Conservation (phyloP, 2,113 vertebrate species). For the Carassius auratus region DNA sequence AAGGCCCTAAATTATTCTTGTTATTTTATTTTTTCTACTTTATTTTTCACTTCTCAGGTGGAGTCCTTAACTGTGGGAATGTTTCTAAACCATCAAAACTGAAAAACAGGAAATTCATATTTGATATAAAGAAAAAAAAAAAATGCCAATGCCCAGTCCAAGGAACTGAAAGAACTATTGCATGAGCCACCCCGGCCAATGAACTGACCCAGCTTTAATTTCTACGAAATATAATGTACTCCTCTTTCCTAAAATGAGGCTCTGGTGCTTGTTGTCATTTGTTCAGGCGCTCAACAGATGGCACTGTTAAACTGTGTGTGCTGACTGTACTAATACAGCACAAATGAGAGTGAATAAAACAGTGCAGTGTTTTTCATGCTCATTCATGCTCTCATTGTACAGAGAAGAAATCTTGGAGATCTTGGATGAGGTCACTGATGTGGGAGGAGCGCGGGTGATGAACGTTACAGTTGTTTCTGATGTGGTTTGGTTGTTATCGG, state of each 20-base stretch:
- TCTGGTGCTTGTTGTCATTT: slow-evolving; percentile 3
- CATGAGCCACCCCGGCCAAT: neutral
- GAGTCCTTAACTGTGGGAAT: neutral
- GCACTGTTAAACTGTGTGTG: slow-evolving; percentile 50
- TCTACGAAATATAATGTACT: neutral
- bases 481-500: neutral
- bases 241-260: neutral
- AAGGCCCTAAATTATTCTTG: no score
- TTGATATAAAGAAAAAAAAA: neutral
- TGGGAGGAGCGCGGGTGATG: slow-evolving; percentile 6
- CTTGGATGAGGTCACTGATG: neutral
- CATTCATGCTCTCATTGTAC: neutral
- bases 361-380: neutral
- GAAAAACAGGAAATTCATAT: neutral
- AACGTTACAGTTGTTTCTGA: slow-evolving; percentile 1
- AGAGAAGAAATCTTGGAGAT: neutral
- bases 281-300: slow-evolving; percentile 51
- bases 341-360: neutral
- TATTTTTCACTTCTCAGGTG: neutral
- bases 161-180: neutral
- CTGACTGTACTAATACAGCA: neutral
- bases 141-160: neutral
- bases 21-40: neutral
- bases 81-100: neutral
- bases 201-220: neutral